Base-by-base conservation (phyloP, 2,888 invertebrate species). In the Sphinx pinastri region DNA sequence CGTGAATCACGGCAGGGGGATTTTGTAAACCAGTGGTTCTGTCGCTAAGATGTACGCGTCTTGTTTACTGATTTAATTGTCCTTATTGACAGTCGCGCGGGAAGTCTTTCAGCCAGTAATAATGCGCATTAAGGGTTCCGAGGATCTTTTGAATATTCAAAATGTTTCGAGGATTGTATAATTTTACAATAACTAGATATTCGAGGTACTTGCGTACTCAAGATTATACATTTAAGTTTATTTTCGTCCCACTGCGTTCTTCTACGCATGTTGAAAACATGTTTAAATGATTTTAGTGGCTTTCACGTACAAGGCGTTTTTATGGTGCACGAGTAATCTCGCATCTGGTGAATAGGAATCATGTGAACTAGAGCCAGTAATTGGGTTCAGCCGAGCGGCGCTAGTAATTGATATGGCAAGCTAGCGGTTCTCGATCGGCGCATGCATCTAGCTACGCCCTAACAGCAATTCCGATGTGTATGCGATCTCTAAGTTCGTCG, bases 401-500 rank as follows among this genome's bases (percentile, higher is more conserved):
- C 84, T 86, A 82, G 92, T 93, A 93, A 93, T 93, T 93, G 92
- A 93, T 92, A 92, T 84, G 85, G 87, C 84, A 84, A 85, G 81
- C 82, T 93, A 93, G 92, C 93, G 93, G 93, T 92, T 88, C 85
- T 88, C 77, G 76, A 84, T 84, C 84, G 80, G 79, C 78, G 80
- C 86, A 84, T 87, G 85, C 86, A 85, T 84, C 83, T 78, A 78
- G 75, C 73, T 84, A 87, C 88, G 87, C 88, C 90, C 91, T 91
- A 70, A 68, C 67, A 69, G 58, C 49, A 45, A 63, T 49, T 71
- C 78, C 77, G 79, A 79, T 79, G 78, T 78, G 78, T 81, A 81
- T 82, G 80, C 76, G 76, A 83, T 81, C 77, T 75, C 79, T 75
- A 76, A 79, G 80, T 80, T 81, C 79, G 77, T 79, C 76, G 81